phyloP scores from a whole-genome alignment of 2,888 invertebrate species.

The Lutraria lutraria region DNA sequence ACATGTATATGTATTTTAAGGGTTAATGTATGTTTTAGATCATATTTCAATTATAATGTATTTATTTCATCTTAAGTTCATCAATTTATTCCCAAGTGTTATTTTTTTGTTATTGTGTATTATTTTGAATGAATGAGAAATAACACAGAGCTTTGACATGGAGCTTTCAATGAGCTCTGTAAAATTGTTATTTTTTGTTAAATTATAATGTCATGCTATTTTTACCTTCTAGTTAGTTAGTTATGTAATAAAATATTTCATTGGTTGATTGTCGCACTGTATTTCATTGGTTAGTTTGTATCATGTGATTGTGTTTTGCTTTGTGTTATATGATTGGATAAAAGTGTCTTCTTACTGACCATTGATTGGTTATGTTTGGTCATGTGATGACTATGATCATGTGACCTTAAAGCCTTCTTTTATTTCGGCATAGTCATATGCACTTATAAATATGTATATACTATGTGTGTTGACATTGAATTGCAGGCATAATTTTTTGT shows the following conservation, averaged over 20 bases:
- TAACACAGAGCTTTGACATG: slow-evolving; percentile 25
- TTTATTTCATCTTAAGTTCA: slow-evolving; percentile 6
- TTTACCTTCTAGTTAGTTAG: neutral
- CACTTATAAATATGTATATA: neutral
- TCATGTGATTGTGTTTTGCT: slow-evolving; percentile 15
- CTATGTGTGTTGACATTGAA: neutral
- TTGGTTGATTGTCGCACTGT: neutral
- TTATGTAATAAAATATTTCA: slow-evolving; percentile 17
- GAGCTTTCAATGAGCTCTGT: neutral
- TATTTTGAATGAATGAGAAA: neutral
- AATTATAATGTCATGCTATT: neutral
- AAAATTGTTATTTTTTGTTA: slow-evolving; percentile 5
- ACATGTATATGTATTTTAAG: neutral
- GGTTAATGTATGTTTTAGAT: slow-evolving; percentile 5
- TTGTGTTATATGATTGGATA: slow-evolving; percentile 17
- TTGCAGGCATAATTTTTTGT: neutral
- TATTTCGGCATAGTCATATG: neutral
- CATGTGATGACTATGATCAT: neutral
- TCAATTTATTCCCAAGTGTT: neutral
- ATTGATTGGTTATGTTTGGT: slow-evolving; percentile 8
- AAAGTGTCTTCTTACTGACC: slow-evolving; percentile 24
- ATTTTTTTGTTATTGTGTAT: neutral
- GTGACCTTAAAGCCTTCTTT: slow-evolving; percentile 17
- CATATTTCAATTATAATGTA: slow-evolving; percentile 6
- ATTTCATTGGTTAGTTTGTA: slow-evolving; percentile 15